These are phyloP conservation scores for Drosophila subsilvestris DNA, from an alignment of 2,888 invertebrate species.

Conservation along the genomic window DNA sequence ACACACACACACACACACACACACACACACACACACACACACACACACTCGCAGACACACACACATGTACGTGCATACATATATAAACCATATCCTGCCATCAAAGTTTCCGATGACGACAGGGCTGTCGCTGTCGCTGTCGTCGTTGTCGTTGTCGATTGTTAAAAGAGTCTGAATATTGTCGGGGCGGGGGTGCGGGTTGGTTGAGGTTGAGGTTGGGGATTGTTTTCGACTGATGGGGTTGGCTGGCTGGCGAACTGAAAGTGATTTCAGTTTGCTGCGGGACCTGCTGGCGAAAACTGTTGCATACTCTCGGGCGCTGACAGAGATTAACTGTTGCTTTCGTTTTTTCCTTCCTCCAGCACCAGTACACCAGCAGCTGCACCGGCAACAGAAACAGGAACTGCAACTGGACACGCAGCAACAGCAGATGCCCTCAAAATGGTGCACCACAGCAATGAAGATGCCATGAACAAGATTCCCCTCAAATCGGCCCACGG, in stretches of 20 bases:
- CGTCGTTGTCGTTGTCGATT: constrained; percentile 1
- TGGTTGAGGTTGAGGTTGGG: not conserved
- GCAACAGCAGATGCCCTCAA: constrained; percentile 78
- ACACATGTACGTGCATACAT: not conserved
- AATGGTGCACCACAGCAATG: constrained; percentile 81
- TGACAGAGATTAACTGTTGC: constrained; percentile 43
- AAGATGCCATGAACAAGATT: constrained; percentile 82
- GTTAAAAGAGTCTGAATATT: not conserved
- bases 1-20: constrained; percentile 17
- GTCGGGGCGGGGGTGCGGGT: not conserved
- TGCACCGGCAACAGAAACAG: constrained; percentile 27
- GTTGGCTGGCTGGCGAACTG: constrained; percentile 18
- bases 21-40: constrained; percentile 28
- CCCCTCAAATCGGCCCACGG: constrained; percentile 79
- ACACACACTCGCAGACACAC: no score
- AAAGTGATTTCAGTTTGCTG: constrained; percentile 51
- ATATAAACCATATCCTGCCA: constrained; percentile 62
- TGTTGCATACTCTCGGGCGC: constrained; percentile 64
- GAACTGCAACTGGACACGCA: constrained; percentile 21
- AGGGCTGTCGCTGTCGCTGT: constrained; percentile 9
- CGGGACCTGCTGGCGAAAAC: constrained; percentile 51
- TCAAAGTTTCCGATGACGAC: constrained; percentile 56
- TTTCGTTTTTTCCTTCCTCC: not conserved
- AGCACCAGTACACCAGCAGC: constrained; percentile 28
- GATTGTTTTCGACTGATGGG: constrained; percentile 13